Evolutionary conservation across 2,797 vertebrate species (phyloP), one percentile per base, ranked within the genome.

Genomic region (Gallirallus australis): DNA sequence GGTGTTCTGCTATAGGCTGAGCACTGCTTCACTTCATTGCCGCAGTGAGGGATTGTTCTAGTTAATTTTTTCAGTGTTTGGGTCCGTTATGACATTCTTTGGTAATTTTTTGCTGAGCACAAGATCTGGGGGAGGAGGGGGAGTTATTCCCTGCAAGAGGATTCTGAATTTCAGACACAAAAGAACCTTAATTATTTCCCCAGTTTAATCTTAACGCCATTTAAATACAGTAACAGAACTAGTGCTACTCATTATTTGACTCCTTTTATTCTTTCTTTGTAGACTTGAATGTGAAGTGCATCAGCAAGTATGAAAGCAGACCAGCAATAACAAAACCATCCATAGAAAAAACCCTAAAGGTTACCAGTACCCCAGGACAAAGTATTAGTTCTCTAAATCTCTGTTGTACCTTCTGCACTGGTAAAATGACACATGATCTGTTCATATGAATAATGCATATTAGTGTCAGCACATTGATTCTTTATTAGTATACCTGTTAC

Each of bases 211-310:
- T 82, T 85, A 53, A 0, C 0, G 1, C 40, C 12, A 27, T 86
- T 63, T 53, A 86, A 88, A 93, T 84, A 61, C 30, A 69, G 57
- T 68, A 78, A 70, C 73, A 90, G 76, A 65, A 52, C 19, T 53
- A 86, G 48, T 69, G 53, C 27, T 90, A 28, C 28, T 9, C 8
- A 19, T 73, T 61, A 11, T 86, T 94, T 95, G 31, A 90, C 59
- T 91, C 21, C 1, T 35, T 77, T 82, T 77, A 37, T 75, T 64
- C 33, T 95, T 28, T 77, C 59, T 65, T 81, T 87, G 52, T 73
- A 97, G 97, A 92, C 96, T 47, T 91, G 84, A 96, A 89, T 15
- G 27, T 79, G 91, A 96, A 82, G 35, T 25, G 57, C 40, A 69
- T 24, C 65, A 33, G 87, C 83, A 90, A 92, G 25, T 15, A 50